phyloP scores from a whole-genome alignment of 2,113 vertebrate species.

The Tragelaphus buxtoni region DNA sequence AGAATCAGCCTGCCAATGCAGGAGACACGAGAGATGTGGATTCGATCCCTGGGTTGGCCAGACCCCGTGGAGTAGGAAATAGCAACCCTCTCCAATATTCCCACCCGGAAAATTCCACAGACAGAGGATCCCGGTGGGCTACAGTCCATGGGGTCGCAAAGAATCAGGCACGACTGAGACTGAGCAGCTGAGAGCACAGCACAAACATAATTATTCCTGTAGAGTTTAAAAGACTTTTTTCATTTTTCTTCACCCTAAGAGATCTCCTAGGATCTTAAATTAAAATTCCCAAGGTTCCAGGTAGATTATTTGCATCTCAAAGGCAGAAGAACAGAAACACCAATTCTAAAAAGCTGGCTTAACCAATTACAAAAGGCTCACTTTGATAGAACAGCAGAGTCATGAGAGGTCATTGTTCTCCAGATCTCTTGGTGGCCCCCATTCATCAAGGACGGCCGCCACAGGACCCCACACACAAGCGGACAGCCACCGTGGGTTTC shows the following conservation, averaged over 20 bases:
- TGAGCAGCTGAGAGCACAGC: background rate
- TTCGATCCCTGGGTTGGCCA: background rate
- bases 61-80: background rate
- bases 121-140: background rate
- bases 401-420: background rate
- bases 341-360: background rate
- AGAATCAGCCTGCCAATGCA: background rate
- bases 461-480: background rate
- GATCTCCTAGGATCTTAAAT: background rate
- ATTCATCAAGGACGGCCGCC: background rate
- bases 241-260: background rate
- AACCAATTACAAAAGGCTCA: background rate
- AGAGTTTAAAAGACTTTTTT: background rate
- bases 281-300: background rate
- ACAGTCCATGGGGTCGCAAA: background rate
- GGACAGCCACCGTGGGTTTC: background rate
- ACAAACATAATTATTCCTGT: background rate
- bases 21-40: background rate
- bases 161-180: background rate
- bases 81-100: background rate
- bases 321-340: background rate
- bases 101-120: background rate
- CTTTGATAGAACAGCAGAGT: background rate
- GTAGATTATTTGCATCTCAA: background rate
- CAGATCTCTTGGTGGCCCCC: background rate